Conservation (phyloP, 1,140 invertebrate genomes). For the Batillaria attramentaria region DNA sequence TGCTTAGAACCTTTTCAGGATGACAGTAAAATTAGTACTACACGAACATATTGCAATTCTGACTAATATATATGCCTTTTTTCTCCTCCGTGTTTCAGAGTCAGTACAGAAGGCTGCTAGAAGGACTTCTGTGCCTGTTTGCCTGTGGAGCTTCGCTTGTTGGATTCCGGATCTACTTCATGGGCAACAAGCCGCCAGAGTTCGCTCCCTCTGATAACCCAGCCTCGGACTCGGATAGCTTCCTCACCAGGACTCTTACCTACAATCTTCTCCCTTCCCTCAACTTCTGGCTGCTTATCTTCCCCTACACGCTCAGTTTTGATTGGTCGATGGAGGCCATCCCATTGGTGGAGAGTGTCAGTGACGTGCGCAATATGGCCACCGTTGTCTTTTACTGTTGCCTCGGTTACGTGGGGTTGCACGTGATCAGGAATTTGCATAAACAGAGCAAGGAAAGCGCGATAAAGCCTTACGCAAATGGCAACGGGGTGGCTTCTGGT, state of each 20-base stretch:
- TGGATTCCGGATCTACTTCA: constrained; percentile 85
- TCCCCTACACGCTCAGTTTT: constrained; percentile 93
- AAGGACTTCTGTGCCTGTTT: constrained; percentile 82
- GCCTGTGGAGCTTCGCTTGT: constrained; percentile 84
- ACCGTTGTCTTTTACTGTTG: constrained; percentile 82
- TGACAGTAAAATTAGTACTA: no score
- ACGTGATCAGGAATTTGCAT: constrained; percentile 46
- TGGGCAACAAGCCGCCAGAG: constrained; percentile 95
- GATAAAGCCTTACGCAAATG: constrained; percentile 21
- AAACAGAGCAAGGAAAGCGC: constrained; percentile 2
- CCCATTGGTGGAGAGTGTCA: constrained; percentile 86
- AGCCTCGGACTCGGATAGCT: constrained; percentile 79
- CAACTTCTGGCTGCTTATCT: constrained; percentile 90
- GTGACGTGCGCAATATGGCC: constrained; percentile 86
- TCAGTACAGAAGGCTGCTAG: constrained; percentile 64
- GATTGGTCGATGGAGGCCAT: constrained; percentile 99
- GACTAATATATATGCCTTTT: background rate
- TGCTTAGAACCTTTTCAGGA: no score
- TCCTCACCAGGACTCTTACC: constrained; percentile 85
- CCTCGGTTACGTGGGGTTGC: constrained; percentile 72
- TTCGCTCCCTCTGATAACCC: constrained; percentile 85
- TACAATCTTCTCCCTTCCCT: constrained; percentile 92
- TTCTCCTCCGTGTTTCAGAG: constrained; percentile 25
- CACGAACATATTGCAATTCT: no score
- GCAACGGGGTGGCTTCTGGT: constrained; percentile 20